Conservation (phyloP, 2,797 vertebrate species). For the Antennarius maculatus region DNA sequence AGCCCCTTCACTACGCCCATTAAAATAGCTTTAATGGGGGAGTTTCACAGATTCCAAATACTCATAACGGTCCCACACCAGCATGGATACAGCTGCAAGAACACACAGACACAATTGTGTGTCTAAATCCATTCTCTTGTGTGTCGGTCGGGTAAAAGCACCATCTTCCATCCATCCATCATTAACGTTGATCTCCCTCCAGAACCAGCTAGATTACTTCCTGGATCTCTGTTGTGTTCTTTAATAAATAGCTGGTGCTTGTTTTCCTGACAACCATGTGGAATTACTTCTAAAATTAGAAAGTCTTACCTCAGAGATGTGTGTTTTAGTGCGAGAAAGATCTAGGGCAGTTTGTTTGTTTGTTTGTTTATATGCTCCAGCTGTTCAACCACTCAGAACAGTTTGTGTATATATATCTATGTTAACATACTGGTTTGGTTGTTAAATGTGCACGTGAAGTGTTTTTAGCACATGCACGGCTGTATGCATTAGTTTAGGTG, state of each 20-base stretch:
- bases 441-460: too few relatives aligned
- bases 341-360: conserved; percentile 15
- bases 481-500: background rate
- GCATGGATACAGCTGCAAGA: conserved; percentile 29
- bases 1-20: background rate
- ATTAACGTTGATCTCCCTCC: conserved; percentile 77
- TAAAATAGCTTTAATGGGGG: conserved; percentile 8
- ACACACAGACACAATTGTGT: conserved; percentile 40
- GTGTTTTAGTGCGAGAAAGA: conserved; percentile 24
- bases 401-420: too few relatives aligned
- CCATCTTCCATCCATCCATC: conserved; percentile 77
- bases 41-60: conserved; percentile 1
- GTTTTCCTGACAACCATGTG: conserved; percentile 13
- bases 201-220: conserved; percentile 53
- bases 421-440: too few relatives aligned
- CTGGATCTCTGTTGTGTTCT: conserved; percentile 11
- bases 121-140: conserved; percentile 47
- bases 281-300: conserved; percentile 24
- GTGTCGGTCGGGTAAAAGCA: conserved; percentile 60
- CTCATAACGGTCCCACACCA: conserved; percentile 11
- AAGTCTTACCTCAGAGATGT: conserved; percentile 17
- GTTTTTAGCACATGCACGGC: background rate
- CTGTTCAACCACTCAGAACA: conserved; percentile 15
- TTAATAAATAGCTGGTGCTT: conserved; percentile 11
- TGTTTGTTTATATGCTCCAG: conserved; percentile 5